phyloP scores from a whole-genome alignment of 2,888 invertebrate genomes.

The Carabus problematicus region DNA sequence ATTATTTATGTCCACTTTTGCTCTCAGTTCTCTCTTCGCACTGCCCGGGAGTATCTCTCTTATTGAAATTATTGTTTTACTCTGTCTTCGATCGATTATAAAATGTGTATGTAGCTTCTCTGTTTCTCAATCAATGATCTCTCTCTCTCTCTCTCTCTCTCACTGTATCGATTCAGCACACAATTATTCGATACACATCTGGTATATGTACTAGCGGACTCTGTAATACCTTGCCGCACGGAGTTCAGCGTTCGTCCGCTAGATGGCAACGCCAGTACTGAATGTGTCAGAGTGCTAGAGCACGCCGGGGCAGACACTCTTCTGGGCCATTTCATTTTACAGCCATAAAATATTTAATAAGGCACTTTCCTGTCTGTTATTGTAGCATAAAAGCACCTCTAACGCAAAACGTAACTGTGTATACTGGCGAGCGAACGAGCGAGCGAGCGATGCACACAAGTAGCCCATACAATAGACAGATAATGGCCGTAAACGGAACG shows the following conservation, averaged over 20 bases:
- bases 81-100: slow-evolving; percentile 5
- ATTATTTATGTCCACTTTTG: slow-evolving; percentile 35
- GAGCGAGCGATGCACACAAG: slow-evolving; percentile 47
- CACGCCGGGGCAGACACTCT: slow-evolving; percentile 34
- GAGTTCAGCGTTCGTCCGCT: slow-evolving; percentile 37
- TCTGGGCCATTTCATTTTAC: slow-evolving; percentile 45
- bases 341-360: slow-evolving; percentile 57
- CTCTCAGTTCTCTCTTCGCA: too few species aligned
- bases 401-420: slow-evolving; percentile 52
- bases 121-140: slow-evolving; percentile 26
- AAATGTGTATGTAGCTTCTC: too few species aligned
- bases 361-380: slow-evolving; percentile 58
- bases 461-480: slow-evolving; percentile 53
- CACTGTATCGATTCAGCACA: slow-evolving; percentile 28
- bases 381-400: slow-evolving; percentile 59
- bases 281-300: not conserved
- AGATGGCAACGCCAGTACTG: slow-evolving; percentile 19
- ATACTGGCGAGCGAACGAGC: slow-evolving; percentile 20
- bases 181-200: slow-evolving; percentile 3
- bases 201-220: not conserved
- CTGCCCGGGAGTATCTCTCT: slow-evolving; percentile 3
- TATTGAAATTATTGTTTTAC: not conserved
- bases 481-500: slow-evolving; percentile 55
- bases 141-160: too few species aligned
- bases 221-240: slow-evolving; percentile 19